Evolutionary conservation across 2,797 vertebrate species (phyloP).

Genomic region (Acrossocheilus fasciatus): DNA sequence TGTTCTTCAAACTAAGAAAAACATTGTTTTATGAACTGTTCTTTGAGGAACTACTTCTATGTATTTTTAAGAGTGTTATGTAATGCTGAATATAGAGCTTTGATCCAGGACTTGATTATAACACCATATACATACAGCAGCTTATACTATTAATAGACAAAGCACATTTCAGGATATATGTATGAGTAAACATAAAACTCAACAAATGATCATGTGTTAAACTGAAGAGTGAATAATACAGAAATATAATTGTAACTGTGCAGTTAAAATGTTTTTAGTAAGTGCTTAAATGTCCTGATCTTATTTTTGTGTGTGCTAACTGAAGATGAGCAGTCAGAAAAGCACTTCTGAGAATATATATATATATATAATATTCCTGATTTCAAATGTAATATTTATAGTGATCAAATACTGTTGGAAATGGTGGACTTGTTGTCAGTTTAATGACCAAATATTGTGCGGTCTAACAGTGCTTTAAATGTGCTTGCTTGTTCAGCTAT

Average conservation of each 20-base stretch:
- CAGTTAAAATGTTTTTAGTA: slow-evolving; percentile 46
- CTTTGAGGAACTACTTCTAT: neutral
- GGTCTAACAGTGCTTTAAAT: slow-evolving; percentile 42
- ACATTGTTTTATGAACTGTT: neutral
- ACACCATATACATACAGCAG: neutral
- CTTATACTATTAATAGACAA: slow-evolving; percentile 8
- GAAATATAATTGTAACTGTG: slow-evolving; percentile 39
- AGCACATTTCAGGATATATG: slow-evolving; percentile 42
- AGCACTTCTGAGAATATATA: slow-evolving; percentile 14
- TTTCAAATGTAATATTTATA: slow-evolving; percentile 36
- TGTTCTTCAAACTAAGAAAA: neutral
- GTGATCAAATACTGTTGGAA: slow-evolving; percentile 21
- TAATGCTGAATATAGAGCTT: neutral
- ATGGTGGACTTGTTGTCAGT: slow-evolving; percentile 21
- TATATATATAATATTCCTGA: neutral
- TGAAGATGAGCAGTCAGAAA: neutral
- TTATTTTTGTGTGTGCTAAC: neutral
- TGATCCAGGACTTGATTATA: neutral
- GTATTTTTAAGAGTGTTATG: neutral
- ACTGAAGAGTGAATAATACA: slow-evolving; percentile 23
- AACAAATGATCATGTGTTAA: slow-evolving; percentile 8
- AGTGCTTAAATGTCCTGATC: slow-evolving; percentile 30
- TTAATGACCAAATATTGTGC: slow-evolving; percentile 51
- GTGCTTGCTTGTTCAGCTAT: slow-evolving; percentile 27
- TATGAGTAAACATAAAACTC: neutral